A percentile compares a stretch with the other conserved stretches of the same genome.
Conservation (phyloP, 2,888 invertebrate species). For the Electrophaes corylata region DNA sequence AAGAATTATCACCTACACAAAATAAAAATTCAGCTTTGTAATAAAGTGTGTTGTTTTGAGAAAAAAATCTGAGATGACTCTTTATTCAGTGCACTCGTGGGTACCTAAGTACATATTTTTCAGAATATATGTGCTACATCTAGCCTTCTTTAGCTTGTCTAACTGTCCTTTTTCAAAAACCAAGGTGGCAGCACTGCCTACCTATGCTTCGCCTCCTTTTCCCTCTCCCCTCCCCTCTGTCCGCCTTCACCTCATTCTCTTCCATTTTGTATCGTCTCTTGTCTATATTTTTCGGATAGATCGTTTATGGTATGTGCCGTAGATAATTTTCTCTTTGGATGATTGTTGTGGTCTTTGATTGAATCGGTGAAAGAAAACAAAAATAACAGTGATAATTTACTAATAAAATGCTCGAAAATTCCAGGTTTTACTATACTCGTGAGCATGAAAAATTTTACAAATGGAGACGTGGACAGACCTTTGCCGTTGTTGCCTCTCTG, state of each 20-base stretch:
- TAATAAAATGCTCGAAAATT: constrained; percentile 58
- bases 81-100: too few relatives aligned
- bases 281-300: constrained; percentile 81
- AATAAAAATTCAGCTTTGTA: too few relatives aligned
- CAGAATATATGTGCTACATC: too few relatives aligned
- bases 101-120: too few relatives aligned
- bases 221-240: not conserved
- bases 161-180: too few relatives aligned
- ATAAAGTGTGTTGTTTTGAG: too few relatives aligned
- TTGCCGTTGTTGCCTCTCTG: constrained; percentile 77
- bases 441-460: constrained; percentile 63
- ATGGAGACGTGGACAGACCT: constrained; percentile 78
- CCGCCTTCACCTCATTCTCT: too few relatives aligned
- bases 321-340: constrained; percentile 84
- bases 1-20: too few relatives aligned
- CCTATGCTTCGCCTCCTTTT: not conserved
- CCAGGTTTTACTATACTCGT: constrained; percentile 62
- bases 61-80: too few relatives aligned
- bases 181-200: not conserved
- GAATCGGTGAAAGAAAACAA: constrained; percentile 11
- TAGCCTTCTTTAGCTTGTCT: too few relatives aligned
- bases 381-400: constrained; percentile 53
- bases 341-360: constrained; percentile 67
- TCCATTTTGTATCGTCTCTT: constrained; percentile 78
- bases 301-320: constrained; percentile 81